Evolutionary conservation across 2,113 vertebrate species (phyloP), one percentile per base, ranked within the genome.

Genomic region (Crotalus helleri): DNA sequence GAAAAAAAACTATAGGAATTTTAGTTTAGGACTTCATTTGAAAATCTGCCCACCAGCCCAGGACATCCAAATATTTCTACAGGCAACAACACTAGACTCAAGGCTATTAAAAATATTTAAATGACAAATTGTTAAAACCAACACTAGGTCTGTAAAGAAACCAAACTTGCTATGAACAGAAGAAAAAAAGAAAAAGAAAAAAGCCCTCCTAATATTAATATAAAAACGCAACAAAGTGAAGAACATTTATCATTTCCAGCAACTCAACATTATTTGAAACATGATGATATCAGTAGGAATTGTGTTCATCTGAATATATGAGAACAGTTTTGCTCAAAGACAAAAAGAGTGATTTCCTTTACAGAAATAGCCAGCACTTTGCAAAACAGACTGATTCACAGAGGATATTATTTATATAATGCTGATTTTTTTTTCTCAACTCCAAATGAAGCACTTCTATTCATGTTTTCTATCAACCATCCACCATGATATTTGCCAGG

Each of bases 171-270:
- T 57, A 15, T 15, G 61, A 94, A 85, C 8, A 93, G 4, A 92
- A 26, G 0, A 93, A 53, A 86, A 69, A n/a, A 92, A 17, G 0
- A 93, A 46, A 86, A 92, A 17, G 0, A 93, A 53, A 85, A 88
- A 26, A 33, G 81, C 89, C 7, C 9, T 17, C 33, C 33, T 81
- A 44, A 81, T 81, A 81, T 44, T 44, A 39, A 69, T 69, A 69
- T 69, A 69, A 69, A 26, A 69, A 15, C 29, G 7, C 29, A 49
- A 51, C 49, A 51, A 95, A 94, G 93, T 95, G 23, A 94, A 95
- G 53, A 5, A 19, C n/a, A 93, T 92, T 93, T 64, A 95, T 95
- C 92, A 95, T 12, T 96, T 93, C 88, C 94, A 96, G 69, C 8
- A 29, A 12, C 17, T 0, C 61, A 39, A 0, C 39, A 94, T 88